Base-by-base conservation (phyloP, 2,113 vertebrate species). In the Hiodon tergisus region DNA sequence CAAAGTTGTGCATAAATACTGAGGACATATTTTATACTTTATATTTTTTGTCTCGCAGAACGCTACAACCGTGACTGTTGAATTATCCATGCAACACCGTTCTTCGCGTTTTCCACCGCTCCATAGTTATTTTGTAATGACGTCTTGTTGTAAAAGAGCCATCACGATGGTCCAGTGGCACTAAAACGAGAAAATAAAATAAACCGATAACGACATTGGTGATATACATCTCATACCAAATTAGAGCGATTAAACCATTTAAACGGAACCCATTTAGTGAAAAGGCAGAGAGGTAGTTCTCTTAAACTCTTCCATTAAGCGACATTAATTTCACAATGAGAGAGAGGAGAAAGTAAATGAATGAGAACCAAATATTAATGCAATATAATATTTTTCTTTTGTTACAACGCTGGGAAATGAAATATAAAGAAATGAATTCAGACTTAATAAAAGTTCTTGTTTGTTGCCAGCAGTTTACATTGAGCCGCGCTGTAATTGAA, bases 361-460 rank as follows among this genome's bases (percentile, higher is more conserved):
- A 66, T 4, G 10, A 67, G 53, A 48, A 31, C 10, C 13, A 67
- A n/a, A 8, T 9, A 31, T 17, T 72, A 58, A 14, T 14, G 31
- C 14, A 9, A 31, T 31, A 72, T 48, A 13, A 16, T 8, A 16
- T 47, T 53, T 17, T 11, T 61, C 31, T 62, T 53, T 46, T 17
- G 4, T 13, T 5, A 55, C 51, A 52, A 60, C 47, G 46, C 53
- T 31, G 6, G 55, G 7, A 68, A 50, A 69, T 61, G 13, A 66
- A 67, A 31, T 31, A 57, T 7, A 17, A 66, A 61, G 50, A 77
- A 73, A 9, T 75, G 13, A 74, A 76, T 76, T 62, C 0, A 11
- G 74, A 57, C 46, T 74, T 46, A 48, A 71, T 50, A 67, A 83
- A 79, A 73, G 83, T 81, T 77, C 80, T 81, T 82, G 74, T 5